Evolutionary conservation across 2,888 invertebrate genomes (phyloP), one percentile per base, ranked within the genome.

Genomic region (Epicampocera succincta): DNA sequence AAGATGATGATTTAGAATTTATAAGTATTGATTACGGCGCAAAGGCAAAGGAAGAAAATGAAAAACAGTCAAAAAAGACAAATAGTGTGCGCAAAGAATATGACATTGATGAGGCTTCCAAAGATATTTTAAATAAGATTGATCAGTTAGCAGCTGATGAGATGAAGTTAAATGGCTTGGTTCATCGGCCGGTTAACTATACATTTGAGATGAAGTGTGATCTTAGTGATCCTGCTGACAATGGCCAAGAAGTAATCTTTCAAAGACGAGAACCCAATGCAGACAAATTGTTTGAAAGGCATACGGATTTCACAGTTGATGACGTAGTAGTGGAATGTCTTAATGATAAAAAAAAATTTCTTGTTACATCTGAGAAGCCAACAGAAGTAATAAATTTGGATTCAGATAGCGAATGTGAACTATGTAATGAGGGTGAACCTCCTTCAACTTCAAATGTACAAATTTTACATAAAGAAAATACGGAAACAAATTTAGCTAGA

Each of bases 1-100:
- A 60, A 13, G 82, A 82, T 25, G 68, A 68, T 75, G 82, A 82
- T 66, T 61, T 82, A 33, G 74, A 78, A 75, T 54, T 82, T 15
- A 33, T 82, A 21, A 61, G 74, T 12, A 5, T 74, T 21, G 60
- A 74, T 15, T 71, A 78, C 61, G 5, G 15, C 6, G n/a, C 13
- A 72, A 8, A 38, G 25, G 12, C 15, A 63, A 8, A 65, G 42
- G 3, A 15, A 21, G 12, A 38, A 13, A 52, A 1, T 0, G n/a
- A 19, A 17, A 65, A 29, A 2, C 15, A 58, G 33, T 0, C 9
- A 42, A 0, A 17, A 40, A 25, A 5, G 0, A 9, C 11, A 46
- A 56, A 29, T 19, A 25, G 2, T 42, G 29, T 9, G 4, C n/a
- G 0, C 42, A 46, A 52, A 29, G 29, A 54, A 21, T n/a, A 17